phyloP scores from a whole-genome alignment of 2,113 vertebrate species.

The Pangasianodon gigas region DNA sequence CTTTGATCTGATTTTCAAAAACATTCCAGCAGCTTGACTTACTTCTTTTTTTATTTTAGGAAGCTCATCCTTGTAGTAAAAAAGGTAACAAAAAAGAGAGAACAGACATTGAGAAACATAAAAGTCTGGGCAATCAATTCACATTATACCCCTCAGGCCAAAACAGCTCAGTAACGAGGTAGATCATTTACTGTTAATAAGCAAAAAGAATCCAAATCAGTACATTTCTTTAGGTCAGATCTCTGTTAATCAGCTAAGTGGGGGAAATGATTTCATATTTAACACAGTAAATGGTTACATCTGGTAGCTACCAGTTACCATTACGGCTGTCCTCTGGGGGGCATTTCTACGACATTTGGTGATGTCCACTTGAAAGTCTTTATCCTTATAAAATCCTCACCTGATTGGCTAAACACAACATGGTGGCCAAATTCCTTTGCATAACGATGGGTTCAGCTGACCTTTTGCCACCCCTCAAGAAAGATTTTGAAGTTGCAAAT shows the following conservation, averaged over 20 bases:
- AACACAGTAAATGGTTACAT: neutral
- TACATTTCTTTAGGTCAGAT: slow-evolving; percentile 14
- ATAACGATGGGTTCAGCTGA: neutral
- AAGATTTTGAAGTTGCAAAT: neutral
- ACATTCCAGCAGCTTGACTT: slow-evolving; percentile 5
- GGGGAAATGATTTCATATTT: neutral
- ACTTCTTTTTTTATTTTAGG: neutral
- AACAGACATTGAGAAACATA: neutral
- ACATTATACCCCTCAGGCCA: slow-evolving; percentile 9
- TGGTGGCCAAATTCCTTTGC: neutral
- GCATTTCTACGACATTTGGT: neutral
- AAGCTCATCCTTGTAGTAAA: neutral
- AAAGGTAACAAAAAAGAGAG: neutral
- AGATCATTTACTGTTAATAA: slow-evolving; percentile 17
- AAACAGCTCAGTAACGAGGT: neutral
- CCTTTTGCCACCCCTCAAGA: neutral
- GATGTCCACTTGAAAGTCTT: neutral
- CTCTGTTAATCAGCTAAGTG: neutral
- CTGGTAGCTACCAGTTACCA: neutral
- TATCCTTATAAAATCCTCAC: neutral
- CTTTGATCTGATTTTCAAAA: slow-evolving; percentile 22
- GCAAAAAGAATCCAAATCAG: neutral
- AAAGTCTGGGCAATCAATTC: neutral
- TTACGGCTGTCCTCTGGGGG: neutral
- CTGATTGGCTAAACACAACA: neutral